A percentile compares a stretch with the other conserved stretches of the same genome.
Evolutionary conservation across 1,140 invertebrate genomes (phyloP).

Genomic region (Saxidomus purpurata): DNA sequence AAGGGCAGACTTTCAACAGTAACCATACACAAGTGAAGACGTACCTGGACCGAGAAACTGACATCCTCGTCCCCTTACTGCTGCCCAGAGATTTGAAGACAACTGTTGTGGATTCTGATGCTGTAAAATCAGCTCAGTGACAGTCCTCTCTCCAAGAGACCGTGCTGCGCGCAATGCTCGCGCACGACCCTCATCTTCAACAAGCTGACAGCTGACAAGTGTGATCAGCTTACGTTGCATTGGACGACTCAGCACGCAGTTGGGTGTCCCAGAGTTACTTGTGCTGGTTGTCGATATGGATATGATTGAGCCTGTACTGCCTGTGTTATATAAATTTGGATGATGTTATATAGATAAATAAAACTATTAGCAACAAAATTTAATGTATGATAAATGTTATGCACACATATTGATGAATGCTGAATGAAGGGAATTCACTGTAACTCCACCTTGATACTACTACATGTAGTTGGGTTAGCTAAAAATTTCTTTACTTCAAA

Average conservation of each 20-base stretch:
- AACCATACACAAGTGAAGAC: no score
- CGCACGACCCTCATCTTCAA: slow-evolving; percentile 94
- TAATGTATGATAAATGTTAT: no score
- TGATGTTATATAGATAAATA: no score
- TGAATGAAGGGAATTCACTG: no score
- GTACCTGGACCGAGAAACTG: slow-evolving; percentile 99
- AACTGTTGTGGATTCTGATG: slow-evolving; percentile 97
- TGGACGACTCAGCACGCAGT: slow-evolving; percentile 91
- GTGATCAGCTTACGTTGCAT: slow-evolving; percentile 98
- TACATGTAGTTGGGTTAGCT: no score
- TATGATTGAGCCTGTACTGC: slow-evolving; percentile 45
- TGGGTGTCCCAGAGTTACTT: slow-evolving; percentile 35
- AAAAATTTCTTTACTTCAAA: no score
- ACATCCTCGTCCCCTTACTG: slow-evolving; percentile 97
- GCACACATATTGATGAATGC: no score
- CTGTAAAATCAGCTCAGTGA: slow-evolving; percentile 97
- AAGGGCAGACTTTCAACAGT: no score
- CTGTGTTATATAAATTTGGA: not conserved
- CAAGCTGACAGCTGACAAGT: slow-evolving; percentile 96
- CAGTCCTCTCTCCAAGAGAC: slow-evolving; percentile 96
- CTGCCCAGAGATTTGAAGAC: slow-evolving; percentile 98
- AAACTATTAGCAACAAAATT: no score
- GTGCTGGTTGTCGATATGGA: not conserved
- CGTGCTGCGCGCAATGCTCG: slow-evolving; percentile 92
- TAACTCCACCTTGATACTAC: no score